phyloP scores from a whole-genome alignment of 2,797 vertebrate genomes.

The Characodon lateralis region DNA sequence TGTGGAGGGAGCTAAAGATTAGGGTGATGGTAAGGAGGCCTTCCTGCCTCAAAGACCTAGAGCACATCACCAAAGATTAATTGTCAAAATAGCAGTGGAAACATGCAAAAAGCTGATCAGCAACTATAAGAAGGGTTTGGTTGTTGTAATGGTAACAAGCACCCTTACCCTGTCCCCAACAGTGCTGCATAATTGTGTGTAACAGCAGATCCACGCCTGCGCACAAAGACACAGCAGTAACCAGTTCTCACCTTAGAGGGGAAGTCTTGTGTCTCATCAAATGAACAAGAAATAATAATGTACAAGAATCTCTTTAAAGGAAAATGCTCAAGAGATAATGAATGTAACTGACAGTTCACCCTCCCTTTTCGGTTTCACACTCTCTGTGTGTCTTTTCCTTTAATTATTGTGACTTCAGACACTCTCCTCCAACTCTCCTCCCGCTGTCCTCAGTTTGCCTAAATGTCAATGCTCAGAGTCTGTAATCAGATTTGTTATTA shows the following conservation, averaged over 20 bases:
- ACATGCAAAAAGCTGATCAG: neutral
- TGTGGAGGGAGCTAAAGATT: neutral
- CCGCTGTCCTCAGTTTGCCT: conserved; percentile 12
- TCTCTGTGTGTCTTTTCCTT: neutral
- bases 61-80: neutral
- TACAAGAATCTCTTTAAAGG: neutral
- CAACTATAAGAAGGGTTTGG: too few relatives aligned
- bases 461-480: conserved; percentile 51
- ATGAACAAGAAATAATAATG: neutral
- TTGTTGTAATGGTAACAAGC: too few relatives aligned
- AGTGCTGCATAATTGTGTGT: too few relatives aligned
- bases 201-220: too few relatives aligned
- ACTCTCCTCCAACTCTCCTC: conserved; percentile 17
- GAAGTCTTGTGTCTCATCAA: neutral
- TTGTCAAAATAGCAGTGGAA: neutral
- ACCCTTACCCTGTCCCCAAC: too few relatives aligned
- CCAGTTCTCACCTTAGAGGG: neutral
- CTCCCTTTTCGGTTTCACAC: conserved; percentile 11
- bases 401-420: conserved; percentile 8
- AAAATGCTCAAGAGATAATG: neutral
- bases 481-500: conserved; percentile 65
- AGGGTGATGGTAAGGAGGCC: too few relatives aligned
- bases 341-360: neutral
- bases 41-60: too few relatives aligned
- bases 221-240: neutral